Evolutionary conservation across 2,113 vertebrate species (phyloP), one percentile per base, ranked within the genome.

Genomic region (Heteronetta atricapilla): DNA sequence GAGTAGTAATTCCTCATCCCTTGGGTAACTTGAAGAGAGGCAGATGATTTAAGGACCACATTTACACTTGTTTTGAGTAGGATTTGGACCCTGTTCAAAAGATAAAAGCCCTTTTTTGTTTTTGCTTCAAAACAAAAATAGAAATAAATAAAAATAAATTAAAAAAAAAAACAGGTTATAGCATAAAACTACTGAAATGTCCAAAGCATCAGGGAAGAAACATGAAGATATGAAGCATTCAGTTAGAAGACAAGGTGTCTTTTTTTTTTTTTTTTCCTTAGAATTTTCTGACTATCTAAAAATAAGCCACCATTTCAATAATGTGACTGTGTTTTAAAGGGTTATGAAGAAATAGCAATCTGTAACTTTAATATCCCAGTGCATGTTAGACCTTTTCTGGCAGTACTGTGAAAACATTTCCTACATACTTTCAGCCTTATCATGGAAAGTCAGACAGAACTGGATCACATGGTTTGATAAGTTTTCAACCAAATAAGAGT

Each of bases 401-500:
- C 93, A 84, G 56, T 80, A 38, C 95, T 97, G 94, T 31, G 68
- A 97, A 98, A 98, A 98, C 97, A 97, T 98, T 97, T 97, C 97
- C 96, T 97, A 95, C 96, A 98, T 98, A 97, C 93, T 98, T 98
- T 97, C 89, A 93, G 84, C 59, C 97, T 97, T 98, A 97, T 98
- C 97, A 96, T 97, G 97, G 97, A 97, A 98, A 98, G 95, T 95
- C 94, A 97, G 95, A 96, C 97, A 97, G 94, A 75, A 94, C 73
- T 40, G 94, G 93, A 97, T 98, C 97, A 97, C 98, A 98, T 96
- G 97, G 89, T 94, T 68, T 92, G 91, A 93, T 95, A 97, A 97
- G 92, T 95, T 97, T 98, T 97, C 97, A 97, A 97, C 93, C 97
- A 98, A 98, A 96, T 97, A 98, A 98, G 97, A 98, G 93, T 97